Percentiles rank a stretch among this genome's conserved stretches.
These are phyloP conservation scores for Catocala nupta DNA, from an alignment of 2,888 invertebrate species.

Conservation along the genomic window DNA sequence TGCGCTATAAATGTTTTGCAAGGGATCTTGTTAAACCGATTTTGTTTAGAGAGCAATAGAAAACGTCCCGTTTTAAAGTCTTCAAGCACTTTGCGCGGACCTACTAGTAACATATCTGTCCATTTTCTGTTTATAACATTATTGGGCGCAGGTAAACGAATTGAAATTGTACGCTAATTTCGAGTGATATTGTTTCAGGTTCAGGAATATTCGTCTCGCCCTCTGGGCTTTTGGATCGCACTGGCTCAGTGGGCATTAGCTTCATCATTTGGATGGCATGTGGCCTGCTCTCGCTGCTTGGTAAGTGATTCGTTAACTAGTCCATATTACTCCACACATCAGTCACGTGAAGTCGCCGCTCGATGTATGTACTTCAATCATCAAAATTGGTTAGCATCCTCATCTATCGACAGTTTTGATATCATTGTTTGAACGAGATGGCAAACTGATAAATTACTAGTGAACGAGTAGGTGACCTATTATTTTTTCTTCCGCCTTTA, in stretches of 20 bases:
- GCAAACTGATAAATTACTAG: conserved; percentile 16
- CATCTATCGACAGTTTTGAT: conserved; percentile 25
- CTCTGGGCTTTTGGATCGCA: conserved; percentile 96
- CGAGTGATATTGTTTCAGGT: conserved; percentile 86
- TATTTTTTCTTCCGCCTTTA: neutral
- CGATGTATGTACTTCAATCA: conserved; percentile 29
- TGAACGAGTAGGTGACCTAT: neutral
- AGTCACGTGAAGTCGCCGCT: conserved; percentile 25
- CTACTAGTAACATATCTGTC: too few species aligned
- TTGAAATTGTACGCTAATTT: neutral
- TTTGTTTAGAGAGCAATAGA: too few species aligned
- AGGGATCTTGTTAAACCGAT: too few species aligned
- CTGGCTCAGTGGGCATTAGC: conserved; percentile 97
- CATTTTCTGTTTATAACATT: too few species aligned
- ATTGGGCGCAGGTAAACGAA: neutral
- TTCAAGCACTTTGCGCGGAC: too few species aligned
- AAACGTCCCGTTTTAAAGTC: too few species aligned
- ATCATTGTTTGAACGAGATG: conserved; percentile 7
- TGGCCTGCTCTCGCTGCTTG: conserved; percentile 95
- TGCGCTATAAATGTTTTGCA: too few species aligned
- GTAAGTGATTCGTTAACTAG: conserved; percentile 84
- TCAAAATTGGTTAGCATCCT: conserved; percentile 32
- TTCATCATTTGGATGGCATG: conserved; percentile 98
- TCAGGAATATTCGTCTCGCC: conserved; percentile 99
- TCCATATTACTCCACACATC: conserved; percentile 9